These are phyloP conservation scores for Drosophila suboccidentalis DNA, from an alignment of 2,888 invertebrate species.

Conservation along the genomic window DNA sequence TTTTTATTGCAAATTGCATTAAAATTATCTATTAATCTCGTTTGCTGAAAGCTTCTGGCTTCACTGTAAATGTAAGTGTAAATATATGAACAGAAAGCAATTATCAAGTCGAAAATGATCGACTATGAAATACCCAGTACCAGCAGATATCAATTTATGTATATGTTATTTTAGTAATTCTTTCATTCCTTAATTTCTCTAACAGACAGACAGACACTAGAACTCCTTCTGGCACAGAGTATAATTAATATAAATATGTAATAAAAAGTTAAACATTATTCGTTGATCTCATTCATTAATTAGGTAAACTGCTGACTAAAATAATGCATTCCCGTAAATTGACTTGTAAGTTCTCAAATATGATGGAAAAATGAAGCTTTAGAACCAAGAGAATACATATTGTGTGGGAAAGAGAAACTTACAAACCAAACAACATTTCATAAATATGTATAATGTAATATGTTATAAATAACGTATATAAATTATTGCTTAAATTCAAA, in stretches of 20 bases:
- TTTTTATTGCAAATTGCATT: conserved; percentile 16
- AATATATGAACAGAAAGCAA: conserved; percentile 4
- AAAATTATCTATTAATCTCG: conserved; percentile 48
- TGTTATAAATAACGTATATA: conserved; percentile 28
- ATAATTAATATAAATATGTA: not conserved
- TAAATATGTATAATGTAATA: conserved; percentile 11
- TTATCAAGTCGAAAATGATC: conserved; percentile 10
- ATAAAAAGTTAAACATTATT: conserved; percentile 49
- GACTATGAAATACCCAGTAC: conserved; percentile 30
- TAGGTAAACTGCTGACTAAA: conserved; percentile 7
- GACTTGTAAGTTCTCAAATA: conserved; percentile 13
- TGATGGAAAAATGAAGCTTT: not conserved
- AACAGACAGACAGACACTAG: not conserved
- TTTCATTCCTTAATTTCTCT: not conserved
- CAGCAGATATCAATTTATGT: not conserved
- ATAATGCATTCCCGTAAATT: conserved; percentile 4
- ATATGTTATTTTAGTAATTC: too few species aligned
- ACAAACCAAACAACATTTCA: conserved; percentile 56
- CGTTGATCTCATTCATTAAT: conserved; percentile 58
- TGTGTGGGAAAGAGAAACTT: conserved; percentile 27
- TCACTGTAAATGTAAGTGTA: conserved; percentile 6
- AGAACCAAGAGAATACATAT: conserved; percentile 4
- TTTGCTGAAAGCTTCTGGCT: conserved; percentile 6
- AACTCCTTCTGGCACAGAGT: not conserved
- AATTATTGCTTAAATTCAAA: conserved; percentile 30